Evolutionary conservation across 2,113 vertebrate species (phyloP), one percentile per base, ranked within the genome.

Genomic region (Delphinus delphis): DNA sequence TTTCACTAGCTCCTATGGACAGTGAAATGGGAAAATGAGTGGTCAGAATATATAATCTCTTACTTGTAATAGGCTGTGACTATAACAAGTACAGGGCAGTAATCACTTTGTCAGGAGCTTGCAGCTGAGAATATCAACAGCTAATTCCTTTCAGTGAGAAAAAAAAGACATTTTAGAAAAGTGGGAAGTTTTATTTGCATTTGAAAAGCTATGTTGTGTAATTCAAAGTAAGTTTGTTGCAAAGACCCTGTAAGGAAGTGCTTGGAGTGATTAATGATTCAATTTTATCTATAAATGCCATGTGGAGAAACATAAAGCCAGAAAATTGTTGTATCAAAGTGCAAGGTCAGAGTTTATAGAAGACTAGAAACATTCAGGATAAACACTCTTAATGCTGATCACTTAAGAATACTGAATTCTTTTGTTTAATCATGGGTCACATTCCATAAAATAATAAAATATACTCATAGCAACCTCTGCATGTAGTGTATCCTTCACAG

Each of bases 31-130:
- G 98, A 98, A 98, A 98, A 98, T 97, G 97, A 98, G 96, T 97
- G 93, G 95, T 96, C 97, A 94, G 97, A 98, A 98, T 98, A 98
- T 98, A 88, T 93, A 98, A 76, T 92, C 81, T 97, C 94, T 98
- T 98, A 68, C 97, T 98, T 98, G 97, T 98, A 98, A 97, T 95
- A 96, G 96, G 50, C 95, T 98, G 91, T 97, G 98, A 98, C 98
- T 98, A 97, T 93, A 88, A 92, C 97, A 98, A 98, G 95, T 97
- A 97, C 94, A 97, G 90, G 97, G 67, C 25, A 2, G 97, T 98
- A 98, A 99, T 99, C 98, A 98, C 95, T 96, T 98, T 98, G 98
- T 98, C 99, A 98, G 98, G 93, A 97, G 81, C 63, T 88, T 96
- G 83, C 93, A 0, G 1, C 97, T 96, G 97, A 97, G 97, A 98